Conservation (phyloP, 2,888 invertebrate genomes). For the Perdita meconis region DNA sequence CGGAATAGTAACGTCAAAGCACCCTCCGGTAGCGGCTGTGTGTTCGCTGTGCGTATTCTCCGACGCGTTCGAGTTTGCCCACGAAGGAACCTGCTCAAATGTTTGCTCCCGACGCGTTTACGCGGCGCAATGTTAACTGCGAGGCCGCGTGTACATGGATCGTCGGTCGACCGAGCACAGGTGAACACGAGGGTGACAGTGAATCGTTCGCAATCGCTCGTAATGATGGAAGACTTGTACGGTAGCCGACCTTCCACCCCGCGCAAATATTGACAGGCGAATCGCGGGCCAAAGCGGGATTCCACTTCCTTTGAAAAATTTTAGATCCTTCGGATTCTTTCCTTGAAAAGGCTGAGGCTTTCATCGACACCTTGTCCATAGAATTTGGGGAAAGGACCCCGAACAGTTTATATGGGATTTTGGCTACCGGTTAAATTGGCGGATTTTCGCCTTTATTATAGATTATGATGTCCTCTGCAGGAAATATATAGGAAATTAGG, state of each 20-base stretch:
- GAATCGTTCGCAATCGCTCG: constrained; percentile 37
- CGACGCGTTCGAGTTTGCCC: constrained; percentile 50
- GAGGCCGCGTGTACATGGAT: constrained; percentile 50
- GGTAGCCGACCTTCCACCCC: constrained; percentile 40
- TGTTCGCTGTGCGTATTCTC: constrained; percentile 36
- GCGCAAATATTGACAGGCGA: constrained; percentile 62
- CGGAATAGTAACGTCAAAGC: constrained; percentile 52
- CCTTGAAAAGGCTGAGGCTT: neutral
- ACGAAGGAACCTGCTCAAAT: constrained; percentile 69
- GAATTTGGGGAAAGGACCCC: neutral
- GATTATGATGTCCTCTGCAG: too few species aligned
- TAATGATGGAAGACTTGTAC: constrained; percentile 63
- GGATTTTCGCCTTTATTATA: too few species aligned
- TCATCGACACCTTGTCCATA: neutral
- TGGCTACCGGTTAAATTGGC: too few species aligned
- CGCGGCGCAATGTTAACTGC: constrained; percentile 63
- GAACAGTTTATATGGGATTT: too few species aligned
- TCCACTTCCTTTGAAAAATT: constrained; percentile 21
- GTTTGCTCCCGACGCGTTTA: constrained; percentile 66
- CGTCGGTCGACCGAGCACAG: constrained; percentile 50
- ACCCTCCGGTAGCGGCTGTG: constrained; percentile 27
- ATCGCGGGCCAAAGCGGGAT: constrained; percentile 10
- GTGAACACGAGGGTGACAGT: constrained; percentile 56
- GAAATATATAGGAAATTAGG: too few species aligned
- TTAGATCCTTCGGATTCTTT: neutral